Percentiles rank a stretch among this genome's conserved stretches.
Evolutionary conservation across 2,113 vertebrate genomes (phyloP).

Genomic region (Mormyrus iriodes): DNA sequence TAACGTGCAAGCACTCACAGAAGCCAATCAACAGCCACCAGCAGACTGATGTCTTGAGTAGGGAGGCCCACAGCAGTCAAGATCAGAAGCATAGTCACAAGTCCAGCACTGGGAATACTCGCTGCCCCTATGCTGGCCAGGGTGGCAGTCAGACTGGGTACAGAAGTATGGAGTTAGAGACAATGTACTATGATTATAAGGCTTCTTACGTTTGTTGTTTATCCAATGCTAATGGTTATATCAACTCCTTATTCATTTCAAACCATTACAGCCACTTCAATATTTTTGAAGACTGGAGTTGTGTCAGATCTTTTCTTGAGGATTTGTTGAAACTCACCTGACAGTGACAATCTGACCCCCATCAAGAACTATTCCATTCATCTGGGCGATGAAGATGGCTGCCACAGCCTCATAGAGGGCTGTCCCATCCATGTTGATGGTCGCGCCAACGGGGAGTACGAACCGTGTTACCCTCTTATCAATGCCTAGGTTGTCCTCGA

Average conservation of each 20-base stretch:
- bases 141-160: constrained; percentile 80
- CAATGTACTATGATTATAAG: neutral
- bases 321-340: constrained; percentile 61
- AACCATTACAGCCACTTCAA: neutral
- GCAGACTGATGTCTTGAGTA: constrained; percentile 90
- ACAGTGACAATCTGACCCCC: constrained; percentile 93
- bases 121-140: constrained; percentile 90
- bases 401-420: constrained; percentile 96
- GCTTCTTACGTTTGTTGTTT: neutral
- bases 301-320: neutral
- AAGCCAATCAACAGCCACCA: constrained; percentile 94
- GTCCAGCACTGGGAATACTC: constrained; percentile 89
- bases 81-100: constrained; percentile 96
- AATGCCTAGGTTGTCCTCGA: constrained; percentile 93
- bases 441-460: constrained; percentile 94
- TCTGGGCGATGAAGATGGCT: constrained; percentile 97
- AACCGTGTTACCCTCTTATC: constrained; percentile 96
- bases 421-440: constrained; percentile 98
- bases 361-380: constrained; percentile 87
- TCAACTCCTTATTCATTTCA: neutral
- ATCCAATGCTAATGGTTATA: neutral
- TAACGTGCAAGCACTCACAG: constrained; percentile 74
- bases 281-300: neutral
- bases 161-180: neutral
- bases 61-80: constrained; percentile 92